phyloP scores from a whole-genome alignment of 2,888 invertebrate species.

The Lasioglossum morio region DNA sequence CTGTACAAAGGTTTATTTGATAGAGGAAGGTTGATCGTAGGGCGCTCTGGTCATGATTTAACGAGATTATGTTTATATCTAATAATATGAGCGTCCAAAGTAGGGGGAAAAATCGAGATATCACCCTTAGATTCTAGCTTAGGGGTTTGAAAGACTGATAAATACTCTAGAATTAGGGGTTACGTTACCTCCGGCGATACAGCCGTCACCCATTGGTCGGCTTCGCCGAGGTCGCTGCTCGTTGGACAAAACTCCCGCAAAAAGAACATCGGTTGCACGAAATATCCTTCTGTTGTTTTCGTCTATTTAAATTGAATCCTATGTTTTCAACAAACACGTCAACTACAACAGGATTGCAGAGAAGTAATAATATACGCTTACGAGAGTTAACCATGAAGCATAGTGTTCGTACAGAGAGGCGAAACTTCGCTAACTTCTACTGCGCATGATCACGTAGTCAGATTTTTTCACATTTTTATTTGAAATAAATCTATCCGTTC shows the following conservation, averaged over 20 bases:
- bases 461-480: not conserved
- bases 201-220: conserved; percentile 13
- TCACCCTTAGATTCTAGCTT: no score
- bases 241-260: conserved; percentile 1
- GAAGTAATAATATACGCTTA: not conserved
- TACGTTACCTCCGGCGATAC: not conserved
- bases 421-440: not conserved
- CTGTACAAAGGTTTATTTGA: no score
- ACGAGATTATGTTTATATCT: no score
- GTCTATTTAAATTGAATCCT: not conserved
- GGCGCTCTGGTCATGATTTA: no score
- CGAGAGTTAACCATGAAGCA: not conserved
- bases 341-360: not conserved
- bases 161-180: no score
- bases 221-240: accelerated
- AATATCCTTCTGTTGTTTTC: not conserved
- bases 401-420: not conserved
- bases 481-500: not conserved
- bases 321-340: not conserved
- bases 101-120: no score
- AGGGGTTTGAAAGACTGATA: no score
- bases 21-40: no score
- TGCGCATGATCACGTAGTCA: not conserved
- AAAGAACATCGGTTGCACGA: not conserved
- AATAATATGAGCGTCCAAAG: no score